Conservation (phyloP, 2,113 vertebrate species). For the Suricata suricatta region DNA sequence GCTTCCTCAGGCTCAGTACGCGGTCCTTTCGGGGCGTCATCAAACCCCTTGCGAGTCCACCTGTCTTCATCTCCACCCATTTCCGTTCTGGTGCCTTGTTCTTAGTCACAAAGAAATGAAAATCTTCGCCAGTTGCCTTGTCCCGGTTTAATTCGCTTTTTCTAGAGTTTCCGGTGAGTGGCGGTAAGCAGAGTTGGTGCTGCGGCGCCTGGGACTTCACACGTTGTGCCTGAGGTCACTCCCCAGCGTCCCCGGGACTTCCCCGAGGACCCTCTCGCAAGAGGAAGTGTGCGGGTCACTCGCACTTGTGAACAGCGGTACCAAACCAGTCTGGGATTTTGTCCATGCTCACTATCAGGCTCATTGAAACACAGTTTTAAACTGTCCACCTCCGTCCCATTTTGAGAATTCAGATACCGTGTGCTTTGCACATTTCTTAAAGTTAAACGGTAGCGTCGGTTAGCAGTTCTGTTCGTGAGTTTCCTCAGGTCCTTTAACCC, state of each 20-base stretch:
- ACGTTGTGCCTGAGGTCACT: background rate
- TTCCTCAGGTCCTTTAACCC: background rate
- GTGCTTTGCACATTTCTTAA: background rate
- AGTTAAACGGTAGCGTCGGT: accelerated
- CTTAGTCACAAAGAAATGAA: background rate
- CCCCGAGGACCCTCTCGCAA: background rate
- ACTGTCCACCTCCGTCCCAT: background rate
- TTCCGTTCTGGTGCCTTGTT: background rate
- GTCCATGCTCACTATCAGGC: background rate
- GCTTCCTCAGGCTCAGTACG: background rate
- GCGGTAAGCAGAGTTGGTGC: accelerated
- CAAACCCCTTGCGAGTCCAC: background rate
- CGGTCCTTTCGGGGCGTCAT: background rate
- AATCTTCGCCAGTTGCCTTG: accelerated
- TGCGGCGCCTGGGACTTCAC: background rate
- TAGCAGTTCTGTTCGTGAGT: accelerated
- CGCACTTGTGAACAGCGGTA: background rate
- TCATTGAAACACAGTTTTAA: background rate
- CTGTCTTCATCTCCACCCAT: background rate
- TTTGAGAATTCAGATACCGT: background rate
- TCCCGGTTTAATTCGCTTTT: background rate
- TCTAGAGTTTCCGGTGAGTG: background rate
- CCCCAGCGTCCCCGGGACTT: background rate
- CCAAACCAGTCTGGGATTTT: background rate
- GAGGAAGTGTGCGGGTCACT: background rate